A percentile compares a stretch with the other conserved stretches of the same genome.
phyloP scores from a whole-genome alignment of 2,797 vertebrate species.

The Saxicola maurus region DNA sequence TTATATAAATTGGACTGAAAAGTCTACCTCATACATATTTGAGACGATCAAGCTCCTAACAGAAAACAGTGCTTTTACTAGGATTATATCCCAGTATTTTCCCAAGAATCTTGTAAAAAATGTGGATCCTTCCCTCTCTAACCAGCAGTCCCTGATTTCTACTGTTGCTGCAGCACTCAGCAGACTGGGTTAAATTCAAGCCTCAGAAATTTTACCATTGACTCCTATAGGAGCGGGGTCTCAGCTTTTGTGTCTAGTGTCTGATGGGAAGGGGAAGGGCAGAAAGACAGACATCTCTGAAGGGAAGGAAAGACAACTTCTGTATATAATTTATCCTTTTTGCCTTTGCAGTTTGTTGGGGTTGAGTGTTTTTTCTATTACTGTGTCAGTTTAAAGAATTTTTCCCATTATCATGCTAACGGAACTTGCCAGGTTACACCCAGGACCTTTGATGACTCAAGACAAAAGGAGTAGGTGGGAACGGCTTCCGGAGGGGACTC shows the following conservation, averaged over 20 bases:
- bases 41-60: not conserved
- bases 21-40: not conserved
- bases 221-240: fast-evolving
- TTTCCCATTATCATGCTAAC: too few relatives aligned
- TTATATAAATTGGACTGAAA: not conserved
- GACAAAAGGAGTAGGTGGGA: too few relatives aligned
- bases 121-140: not conserved
- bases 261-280: not conserved
- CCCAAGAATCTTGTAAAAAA: not conserved
- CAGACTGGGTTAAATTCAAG: not conserved
- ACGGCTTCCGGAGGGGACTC: too few relatives aligned
- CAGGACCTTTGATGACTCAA: too few relatives aligned
- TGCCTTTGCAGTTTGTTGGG: too few relatives aligned
- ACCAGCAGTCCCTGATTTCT: not conserved
- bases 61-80: not conserved
- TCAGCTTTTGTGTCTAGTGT: not conserved
- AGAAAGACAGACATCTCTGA: not conserved
- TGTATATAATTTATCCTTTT: not conserved
- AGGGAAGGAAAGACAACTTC: not conserved
- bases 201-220: not conserved
- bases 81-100: not conserved
- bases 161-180: not conserved
- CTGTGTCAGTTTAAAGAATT: too few relatives aligned
- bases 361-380: too few relatives aligned
- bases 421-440: too few relatives aligned